Conservation (phyloP, 2,797 vertebrate genomes). For the Threskiornis aethiopicus region DNA sequence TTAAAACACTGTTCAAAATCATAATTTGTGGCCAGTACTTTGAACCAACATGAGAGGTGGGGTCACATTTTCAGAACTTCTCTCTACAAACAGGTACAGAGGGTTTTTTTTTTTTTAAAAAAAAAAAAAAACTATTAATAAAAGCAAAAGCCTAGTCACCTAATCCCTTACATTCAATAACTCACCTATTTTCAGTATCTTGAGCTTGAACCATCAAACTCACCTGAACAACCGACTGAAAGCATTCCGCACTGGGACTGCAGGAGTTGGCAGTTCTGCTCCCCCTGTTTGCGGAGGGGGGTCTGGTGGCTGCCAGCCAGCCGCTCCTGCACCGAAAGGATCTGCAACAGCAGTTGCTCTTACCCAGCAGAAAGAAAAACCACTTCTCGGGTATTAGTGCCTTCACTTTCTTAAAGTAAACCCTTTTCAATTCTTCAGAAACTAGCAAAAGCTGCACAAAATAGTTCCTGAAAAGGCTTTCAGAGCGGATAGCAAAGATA, state of each 20-base stretch:
- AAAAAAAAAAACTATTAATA: not conserved
- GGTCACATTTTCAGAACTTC: not conserved
- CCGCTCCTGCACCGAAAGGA: not conserved
- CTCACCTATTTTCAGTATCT: not conserved
- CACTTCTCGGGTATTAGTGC: not conserved
- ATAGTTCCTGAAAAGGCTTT: not conserved
- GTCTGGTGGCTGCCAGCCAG: not conserved
- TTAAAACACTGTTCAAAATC: not conserved
- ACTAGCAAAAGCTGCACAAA: not conserved
- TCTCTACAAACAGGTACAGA: not conserved
- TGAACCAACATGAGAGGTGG: not conserved
- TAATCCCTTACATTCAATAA: not conserved
- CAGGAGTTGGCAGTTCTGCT: not conserved
- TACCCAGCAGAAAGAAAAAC: not conserved
- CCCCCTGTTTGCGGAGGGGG: not conserved
- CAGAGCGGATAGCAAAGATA: not conserved
- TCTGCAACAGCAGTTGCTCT: not conserved
- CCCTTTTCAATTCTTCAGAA: not conserved
- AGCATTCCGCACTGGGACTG: fast-evolving
- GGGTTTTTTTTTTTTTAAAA: not conserved
- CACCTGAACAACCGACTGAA: not conserved
- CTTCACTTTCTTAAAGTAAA: not conserved
- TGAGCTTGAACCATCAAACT: not conserved
- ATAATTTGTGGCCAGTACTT: not conserved
- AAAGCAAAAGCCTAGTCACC: not conserved